Evolutionary conservation across 2,888 invertebrate genomes (phyloP).

Genomic region (Agrotis ipsilon): DNA sequence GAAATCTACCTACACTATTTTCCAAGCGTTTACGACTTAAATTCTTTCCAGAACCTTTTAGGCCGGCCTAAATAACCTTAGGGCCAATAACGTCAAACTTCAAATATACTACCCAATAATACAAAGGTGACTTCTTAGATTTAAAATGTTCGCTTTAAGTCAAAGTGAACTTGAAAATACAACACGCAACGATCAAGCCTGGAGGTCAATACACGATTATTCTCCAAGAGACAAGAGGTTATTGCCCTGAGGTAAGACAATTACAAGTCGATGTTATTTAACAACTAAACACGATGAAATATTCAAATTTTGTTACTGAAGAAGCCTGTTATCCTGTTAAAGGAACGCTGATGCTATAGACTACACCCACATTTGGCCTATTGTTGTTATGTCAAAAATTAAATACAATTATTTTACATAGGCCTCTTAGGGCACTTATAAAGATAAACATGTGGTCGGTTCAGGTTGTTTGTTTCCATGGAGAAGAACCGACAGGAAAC

Average conservation of each 20-base stretch:
- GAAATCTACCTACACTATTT: neutral
- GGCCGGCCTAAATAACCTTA: neutral
- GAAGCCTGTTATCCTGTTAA: neutral
- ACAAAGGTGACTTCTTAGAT: conserved; percentile 13
- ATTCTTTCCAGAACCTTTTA: neutral
- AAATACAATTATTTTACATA: no score
- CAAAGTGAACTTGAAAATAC: conserved; percentile 11
- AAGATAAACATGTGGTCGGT: no score
- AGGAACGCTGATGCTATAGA: no score
- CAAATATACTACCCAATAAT: neutral
- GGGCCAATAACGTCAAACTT: neutral
- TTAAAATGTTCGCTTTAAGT: neutral
- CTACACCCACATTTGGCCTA: neutral
- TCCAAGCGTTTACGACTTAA: neutral
- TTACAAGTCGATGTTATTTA: conserved; percentile 12
- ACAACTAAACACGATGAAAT: conserved; percentile 8
- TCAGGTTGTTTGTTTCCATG: no score
- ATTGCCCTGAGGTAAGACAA: conserved; percentile 21
- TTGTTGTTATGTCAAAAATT: neutral
- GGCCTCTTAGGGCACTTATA: no score
- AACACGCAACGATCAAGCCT: conserved; percentile 6
- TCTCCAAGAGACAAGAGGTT: conserved; percentile 15
- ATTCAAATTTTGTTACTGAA: conserved; percentile 19
- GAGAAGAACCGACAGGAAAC: no score
- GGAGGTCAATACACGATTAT: neutral